Conservation (phyloP, 2,113 vertebrate species). For the Calyptommatus sinebrachiatus region DNA sequence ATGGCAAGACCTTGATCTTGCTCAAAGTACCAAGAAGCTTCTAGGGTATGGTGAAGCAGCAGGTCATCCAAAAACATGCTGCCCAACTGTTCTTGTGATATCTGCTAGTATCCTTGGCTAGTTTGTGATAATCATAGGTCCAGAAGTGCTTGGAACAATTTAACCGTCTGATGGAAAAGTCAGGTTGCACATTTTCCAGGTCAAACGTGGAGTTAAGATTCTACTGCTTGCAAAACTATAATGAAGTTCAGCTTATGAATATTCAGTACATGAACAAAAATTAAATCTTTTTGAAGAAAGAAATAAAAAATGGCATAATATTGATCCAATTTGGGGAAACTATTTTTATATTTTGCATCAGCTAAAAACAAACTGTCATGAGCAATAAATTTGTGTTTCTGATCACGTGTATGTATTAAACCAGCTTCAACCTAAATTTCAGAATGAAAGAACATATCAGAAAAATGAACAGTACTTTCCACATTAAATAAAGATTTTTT, state of each 20-base stretch:
- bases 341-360: too few species aligned
- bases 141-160: constrained; percentile 30
- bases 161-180: constrained; percentile 6
- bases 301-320: too few species aligned
- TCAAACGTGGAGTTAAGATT: constrained; percentile 6
- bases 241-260: background rate
- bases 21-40: constrained; percentile 48
- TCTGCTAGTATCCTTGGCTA: background rate
- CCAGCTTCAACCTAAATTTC: too few species aligned
- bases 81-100: constrained; percentile 7
- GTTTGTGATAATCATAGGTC: constrained; percentile 12
- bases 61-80: constrained; percentile 24
- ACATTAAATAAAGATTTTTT: too few species aligned
- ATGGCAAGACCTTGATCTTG: constrained; percentile 38
- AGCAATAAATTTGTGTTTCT: too few species aligned
- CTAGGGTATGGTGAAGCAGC: constrained; percentile 18
- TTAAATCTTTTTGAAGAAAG: background rate
- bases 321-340: too few species aligned
- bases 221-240: background rate
- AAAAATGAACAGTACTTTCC: too few species aligned
- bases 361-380: too few species aligned
- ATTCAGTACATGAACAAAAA: background rate
- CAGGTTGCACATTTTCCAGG: background rate
- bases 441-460: too few species aligned
- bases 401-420: too few species aligned